phyloP scores from a whole-genome alignment of 2,797 vertebrate genomes.

The Dendrocincla tyrannina region DNA sequence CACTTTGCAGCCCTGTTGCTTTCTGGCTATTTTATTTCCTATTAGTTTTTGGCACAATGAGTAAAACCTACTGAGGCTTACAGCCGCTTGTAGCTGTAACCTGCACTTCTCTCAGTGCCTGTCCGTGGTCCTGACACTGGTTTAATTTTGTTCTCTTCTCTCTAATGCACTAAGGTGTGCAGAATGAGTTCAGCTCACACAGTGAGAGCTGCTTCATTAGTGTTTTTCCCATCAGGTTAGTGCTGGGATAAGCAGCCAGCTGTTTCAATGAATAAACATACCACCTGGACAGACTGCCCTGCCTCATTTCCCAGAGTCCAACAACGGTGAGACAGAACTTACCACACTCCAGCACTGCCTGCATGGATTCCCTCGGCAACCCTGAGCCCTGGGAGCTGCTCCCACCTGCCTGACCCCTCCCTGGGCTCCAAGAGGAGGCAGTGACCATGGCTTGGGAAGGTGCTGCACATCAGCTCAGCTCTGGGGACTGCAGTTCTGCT shows the following conservation, averaged over 20 bases:
- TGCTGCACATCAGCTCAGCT: neutral
- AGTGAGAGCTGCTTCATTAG: neutral
- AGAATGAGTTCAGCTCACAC: neutral
- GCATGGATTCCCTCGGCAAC: neutral
- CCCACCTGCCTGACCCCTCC: too few species aligned
- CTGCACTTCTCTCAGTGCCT: neutral
- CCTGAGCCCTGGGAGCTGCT: neutral
- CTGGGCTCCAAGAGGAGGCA: neutral
- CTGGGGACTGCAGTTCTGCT: neutral
- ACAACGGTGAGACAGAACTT: neutral
- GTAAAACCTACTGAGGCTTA: neutral
- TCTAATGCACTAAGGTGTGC: neutral
- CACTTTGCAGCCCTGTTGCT: neutral
- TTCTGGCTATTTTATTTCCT: neutral
- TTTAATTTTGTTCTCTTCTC: neutral
- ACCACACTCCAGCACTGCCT: neutral
- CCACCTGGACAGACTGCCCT: neutral
- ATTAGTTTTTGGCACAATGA: neutral
- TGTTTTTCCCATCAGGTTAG: neutral
- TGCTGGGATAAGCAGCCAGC: neutral
- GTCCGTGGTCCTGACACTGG: neutral
- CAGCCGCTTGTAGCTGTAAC: accelerated
- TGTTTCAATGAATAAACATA: neutral
- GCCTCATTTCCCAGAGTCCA: neutral
- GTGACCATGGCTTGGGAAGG: neutral